Conservation (phyloP, 2,113 vertebrate species). For the Junco hyemalis region DNA sequence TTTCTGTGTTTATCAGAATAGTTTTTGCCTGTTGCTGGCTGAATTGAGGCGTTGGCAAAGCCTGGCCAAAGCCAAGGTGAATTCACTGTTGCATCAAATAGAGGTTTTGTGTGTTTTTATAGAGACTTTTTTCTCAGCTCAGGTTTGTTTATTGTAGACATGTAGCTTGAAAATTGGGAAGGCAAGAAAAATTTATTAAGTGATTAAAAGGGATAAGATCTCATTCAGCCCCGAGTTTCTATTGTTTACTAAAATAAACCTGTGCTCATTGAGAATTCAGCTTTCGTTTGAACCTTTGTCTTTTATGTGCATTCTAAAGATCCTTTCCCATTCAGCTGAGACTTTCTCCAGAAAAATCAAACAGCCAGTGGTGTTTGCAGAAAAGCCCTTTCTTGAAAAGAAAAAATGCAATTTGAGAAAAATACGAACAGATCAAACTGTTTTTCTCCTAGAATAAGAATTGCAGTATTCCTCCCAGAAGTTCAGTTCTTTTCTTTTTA, state of each 20-base stretch:
- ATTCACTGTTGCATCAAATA: neutral
- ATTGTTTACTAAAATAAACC: conserved; percentile 27
- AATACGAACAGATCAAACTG: neutral
- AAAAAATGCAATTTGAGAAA: neutral
- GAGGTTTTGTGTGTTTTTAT: neutral
- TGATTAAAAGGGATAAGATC: conserved; percentile 36
- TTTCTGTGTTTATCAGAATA: neutral
- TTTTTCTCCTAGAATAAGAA: neutral
- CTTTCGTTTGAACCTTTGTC: conserved; percentile 22
- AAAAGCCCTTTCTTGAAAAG: neutral
- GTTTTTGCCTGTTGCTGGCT: neutral
- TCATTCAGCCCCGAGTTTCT: conserved; percentile 5
- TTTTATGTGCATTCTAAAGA: conserved; percentile 26
- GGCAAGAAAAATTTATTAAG: neutral
- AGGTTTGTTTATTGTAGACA: neutral
- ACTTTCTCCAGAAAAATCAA: conserved; percentile 1
- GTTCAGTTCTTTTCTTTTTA: neutral
- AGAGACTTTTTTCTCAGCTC: neutral
- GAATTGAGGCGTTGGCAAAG: neutral
- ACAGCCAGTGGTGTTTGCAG: neutral
- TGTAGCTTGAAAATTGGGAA: neutral
- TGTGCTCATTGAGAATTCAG: conserved; percentile 4
- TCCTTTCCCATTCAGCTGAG: neutral
- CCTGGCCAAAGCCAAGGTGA: neutral
- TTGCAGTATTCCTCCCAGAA: accelerated